Conservation (phyloP, 2,113 vertebrate genomes). For the Zonotrichia leucophrys region DNA sequence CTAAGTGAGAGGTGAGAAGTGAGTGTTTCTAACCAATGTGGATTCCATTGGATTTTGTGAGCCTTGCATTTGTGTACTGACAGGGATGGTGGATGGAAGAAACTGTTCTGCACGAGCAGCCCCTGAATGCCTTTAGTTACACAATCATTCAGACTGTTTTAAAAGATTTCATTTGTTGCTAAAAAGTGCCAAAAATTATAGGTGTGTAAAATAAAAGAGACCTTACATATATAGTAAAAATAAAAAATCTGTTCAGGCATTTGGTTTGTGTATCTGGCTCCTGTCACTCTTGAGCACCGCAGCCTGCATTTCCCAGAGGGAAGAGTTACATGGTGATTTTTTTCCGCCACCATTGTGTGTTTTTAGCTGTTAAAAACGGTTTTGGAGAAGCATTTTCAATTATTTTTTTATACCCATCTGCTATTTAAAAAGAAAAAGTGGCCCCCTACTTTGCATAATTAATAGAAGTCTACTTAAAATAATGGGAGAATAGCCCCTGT, state of each 20-base stretch:
- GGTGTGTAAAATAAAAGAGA: not conserved
- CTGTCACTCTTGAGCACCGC: not conserved
- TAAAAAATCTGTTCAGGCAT: not conserved
- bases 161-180: not conserved
- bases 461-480: slow-evolving; percentile 37
- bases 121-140: not conserved
- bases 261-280: not conserved
- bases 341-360: not conserved
- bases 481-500: not conserved
- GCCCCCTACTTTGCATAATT: slow-evolving; percentile 15
- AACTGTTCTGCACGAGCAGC: not conserved
- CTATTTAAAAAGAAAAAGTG: not conserved
- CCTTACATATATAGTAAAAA: not conserved
- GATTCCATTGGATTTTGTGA: not conserved
- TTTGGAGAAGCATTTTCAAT: not conserved
- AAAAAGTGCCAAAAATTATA: not conserved
- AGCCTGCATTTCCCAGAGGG: not conserved
- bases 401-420: not conserved
- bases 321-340: not conserved
- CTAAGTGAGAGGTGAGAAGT: not conserved
- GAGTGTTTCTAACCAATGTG: not conserved
- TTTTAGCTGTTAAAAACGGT: not conserved
- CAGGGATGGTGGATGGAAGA: not conserved
- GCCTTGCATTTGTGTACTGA: not conserved
- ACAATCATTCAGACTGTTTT: not conserved